Evolutionary conservation across 2,797 vertebrate genomes (phyloP), one percentile per base, ranked within the genome.

Genomic region (Thaleichthys pacificus): DNA sequence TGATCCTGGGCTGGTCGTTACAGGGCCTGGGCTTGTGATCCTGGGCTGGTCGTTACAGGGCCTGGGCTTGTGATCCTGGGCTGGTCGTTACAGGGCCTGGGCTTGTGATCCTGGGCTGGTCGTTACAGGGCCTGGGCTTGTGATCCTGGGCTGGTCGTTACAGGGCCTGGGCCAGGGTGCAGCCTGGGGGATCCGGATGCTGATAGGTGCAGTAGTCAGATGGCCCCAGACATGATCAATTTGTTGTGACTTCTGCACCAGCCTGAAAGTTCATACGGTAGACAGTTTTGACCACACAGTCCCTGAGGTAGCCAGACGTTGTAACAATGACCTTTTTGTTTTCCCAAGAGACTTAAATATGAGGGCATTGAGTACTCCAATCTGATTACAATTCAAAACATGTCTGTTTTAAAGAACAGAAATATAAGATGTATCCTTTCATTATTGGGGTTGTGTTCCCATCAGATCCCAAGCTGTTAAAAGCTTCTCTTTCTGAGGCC

Each of bases 11-110:
- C 15, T 28, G 80, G 80, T 87, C 73, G 72, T 88, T 80, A 77
- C 72, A 51, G 79, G 71, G 82, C 71, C 74, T 79, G 62, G 77
- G 76, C 3, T 11, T 42, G 42, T 63, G 28, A n/a, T 74, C 77
- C 73, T 78, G 54, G 24, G 11, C 17, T 30, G 80, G 80, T 87
- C 72, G 72, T 88, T 80, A 78, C 71, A 51, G 80, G 71, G 82
- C 73, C 74, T 79, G 62, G 77, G 76, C 3, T 14, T 47, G 42
- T 63, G 28, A n/a, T 74, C 77, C 73, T 78, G 35, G 24, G 11
- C 17, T 30, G 80, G 80, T 87, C 72, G 72, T 88, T 80, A 78
- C 71, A 51, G 80, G 71, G 26, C 26, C 26, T 26, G 26, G 26
- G 26, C 26, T 26, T 26, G 26, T 26, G 26, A 26, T 26, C 26